Percentiles rank a stretch among this genome's conserved stretches.
These are phyloP conservation scores for Dolichotis patagonum DNA, from an alignment of 2,113 vertebrate genomes.

Conservation along the genomic window DNA sequence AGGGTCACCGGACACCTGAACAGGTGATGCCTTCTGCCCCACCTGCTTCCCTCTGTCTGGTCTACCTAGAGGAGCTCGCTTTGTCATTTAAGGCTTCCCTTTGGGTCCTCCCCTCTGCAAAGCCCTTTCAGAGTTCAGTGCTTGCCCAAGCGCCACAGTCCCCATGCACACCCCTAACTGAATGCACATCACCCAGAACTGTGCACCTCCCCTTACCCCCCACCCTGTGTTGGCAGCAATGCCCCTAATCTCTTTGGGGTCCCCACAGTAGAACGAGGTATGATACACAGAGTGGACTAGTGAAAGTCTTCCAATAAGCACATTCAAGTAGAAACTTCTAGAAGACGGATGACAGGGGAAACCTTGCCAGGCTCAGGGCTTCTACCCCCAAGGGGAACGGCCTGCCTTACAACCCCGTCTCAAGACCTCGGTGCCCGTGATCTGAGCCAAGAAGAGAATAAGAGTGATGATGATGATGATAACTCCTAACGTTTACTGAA, in stretches of 20 bases:
- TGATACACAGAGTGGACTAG: neutral
- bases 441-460: neutral
- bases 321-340: neutral
- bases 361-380: neutral
- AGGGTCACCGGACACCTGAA: neutral
- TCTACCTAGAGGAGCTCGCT: neutral
- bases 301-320: neutral
- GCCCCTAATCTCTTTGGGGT: neutral
- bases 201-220: neutral
- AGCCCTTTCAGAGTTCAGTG: neutral
- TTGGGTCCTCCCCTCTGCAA: neutral
- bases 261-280: neutral
- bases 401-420: neutral
- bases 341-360: neutral
- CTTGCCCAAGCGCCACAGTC: neutral
- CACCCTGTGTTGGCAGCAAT: neutral
- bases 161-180: neutral
- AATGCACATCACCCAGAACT: accelerated
- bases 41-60: neutral
- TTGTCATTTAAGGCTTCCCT: neutral
- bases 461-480: neutral
- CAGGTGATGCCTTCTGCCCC: neutral
- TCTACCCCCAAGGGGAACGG: neutral
- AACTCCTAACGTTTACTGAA: neutral
- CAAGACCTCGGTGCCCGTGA: neutral